Evolutionary conservation across 2,797 vertebrate genomes (phyloP).

Genomic region (Steatocranus sp.): DNA sequence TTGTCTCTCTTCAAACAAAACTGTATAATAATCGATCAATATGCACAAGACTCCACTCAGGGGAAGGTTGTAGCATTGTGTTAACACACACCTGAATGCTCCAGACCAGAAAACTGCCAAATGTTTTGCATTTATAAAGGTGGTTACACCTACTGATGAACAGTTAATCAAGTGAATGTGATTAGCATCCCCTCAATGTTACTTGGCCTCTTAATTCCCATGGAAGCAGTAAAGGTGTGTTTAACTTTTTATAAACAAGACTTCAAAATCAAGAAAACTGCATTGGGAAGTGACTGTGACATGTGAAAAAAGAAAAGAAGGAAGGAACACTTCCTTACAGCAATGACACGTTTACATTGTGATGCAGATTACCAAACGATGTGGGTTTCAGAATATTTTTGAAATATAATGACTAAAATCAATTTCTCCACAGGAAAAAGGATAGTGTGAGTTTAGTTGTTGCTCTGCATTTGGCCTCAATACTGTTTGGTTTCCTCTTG

Average conservation of each 20-base stretch:
- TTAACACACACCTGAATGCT: background rate
- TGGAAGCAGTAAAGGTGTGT: background rate
- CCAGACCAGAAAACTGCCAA: background rate
- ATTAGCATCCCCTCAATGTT: background rate
- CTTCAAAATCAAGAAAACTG: background rate
- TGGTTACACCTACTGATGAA: background rate
- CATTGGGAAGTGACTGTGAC: background rate
- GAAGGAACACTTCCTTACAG: constrained; percentile 60
- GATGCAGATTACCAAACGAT: background rate
- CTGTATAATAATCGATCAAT: background rate
- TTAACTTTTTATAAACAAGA: background rate
- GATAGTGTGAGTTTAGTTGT: background rate
- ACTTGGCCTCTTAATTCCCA: background rate
- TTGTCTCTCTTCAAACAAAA: background rate
- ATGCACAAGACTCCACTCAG: background rate
- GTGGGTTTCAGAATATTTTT: background rate
- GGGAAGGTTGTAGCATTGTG: background rate
- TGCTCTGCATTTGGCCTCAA: background rate
- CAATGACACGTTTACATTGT: background rate
- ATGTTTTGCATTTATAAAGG: background rate
- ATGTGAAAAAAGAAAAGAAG: constrained; percentile 3
- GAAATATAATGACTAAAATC: background rate
- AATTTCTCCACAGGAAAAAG: background rate
- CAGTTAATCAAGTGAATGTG: background rate
- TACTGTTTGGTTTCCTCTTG: background rate